Percentiles rank a stretch among this genome's conserved stretches.
Evolutionary conservation across 2,888 invertebrate genomes (phyloP).

Genomic region (Arrhopalites spinosus): DNA sequence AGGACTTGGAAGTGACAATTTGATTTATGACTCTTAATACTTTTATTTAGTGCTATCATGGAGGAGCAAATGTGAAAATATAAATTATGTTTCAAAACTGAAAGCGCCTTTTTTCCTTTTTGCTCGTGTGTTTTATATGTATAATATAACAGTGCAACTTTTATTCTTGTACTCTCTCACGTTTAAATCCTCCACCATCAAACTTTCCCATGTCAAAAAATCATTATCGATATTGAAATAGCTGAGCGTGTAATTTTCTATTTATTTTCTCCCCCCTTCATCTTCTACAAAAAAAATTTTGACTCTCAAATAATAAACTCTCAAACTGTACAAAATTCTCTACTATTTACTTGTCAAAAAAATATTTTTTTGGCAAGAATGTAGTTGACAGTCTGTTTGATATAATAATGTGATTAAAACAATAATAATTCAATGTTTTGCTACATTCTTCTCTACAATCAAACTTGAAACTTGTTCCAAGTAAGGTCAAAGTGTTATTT

Average conservation of each 20-base stretch:
- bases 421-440: too few relatives aligned
- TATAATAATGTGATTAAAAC: too few relatives aligned
- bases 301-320: neutral
- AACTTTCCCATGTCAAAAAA: neutral
- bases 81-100: conserved; percentile 2
- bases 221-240: neutral
- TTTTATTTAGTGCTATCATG: conserved; percentile 11
- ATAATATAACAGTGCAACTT: too few relatives aligned
- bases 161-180: too few relatives aligned
- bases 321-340: neutral
- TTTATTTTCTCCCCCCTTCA: neutral
- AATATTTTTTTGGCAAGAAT: too few relatives aligned
- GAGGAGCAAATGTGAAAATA: conserved; percentile 13
- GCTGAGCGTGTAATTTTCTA: neutral
- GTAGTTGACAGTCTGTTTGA: too few relatives aligned
- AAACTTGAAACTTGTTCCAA: too few relatives aligned
- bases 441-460: too few relatives aligned
- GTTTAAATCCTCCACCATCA: too few relatives aligned
- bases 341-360: neutral
- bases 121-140: too few relatives aligned
- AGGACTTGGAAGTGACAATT: conserved; percentile 8
- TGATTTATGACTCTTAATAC: conserved; percentile 19
- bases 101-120: too few relatives aligned
- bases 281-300: neutral
- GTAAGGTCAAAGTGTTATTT: too few relatives aligned